Evolutionary conservation across 2,797 vertebrate genomes (phyloP), one percentile per base, ranked within the genome.

Genomic region (Tiaroga cobitis): DNA sequence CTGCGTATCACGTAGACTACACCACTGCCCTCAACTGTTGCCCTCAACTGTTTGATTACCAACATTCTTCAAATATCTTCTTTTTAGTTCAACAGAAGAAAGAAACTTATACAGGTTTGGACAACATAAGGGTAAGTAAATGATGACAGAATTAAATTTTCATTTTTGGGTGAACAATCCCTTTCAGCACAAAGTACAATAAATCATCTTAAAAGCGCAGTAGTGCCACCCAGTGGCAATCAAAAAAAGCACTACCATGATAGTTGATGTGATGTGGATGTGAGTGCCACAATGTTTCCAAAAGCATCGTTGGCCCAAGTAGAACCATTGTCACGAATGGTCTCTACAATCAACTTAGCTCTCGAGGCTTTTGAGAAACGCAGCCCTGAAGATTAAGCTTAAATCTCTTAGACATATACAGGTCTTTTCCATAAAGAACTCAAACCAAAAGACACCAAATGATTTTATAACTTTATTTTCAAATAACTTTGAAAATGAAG

Each of bases 401-500:
- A 32, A 29, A 65, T 46, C 39, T 67, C 37, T 24, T 24, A 61
- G 4, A 78, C 34, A 7, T n/a, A 43, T 21, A 63, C 49, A 78
- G 0, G 34, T n/a, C 11, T 61, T n/a, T 43, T 46, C 3, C 29
- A 21, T 51, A 80, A 80, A 85, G 15, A 46, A 65, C 37, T 74
- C 49, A 85, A 81, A 21, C 68, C 13, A 75, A 81, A 74, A 18
- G 56, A 72, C 54, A 16, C 41, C 39, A 86, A 67, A 76, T 68
- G 8, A 65, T 83, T 83, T 82, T 84, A 85, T 18, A 88, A 83
- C 86, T 89, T 90, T 90, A 87, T 89, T 90, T 83, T 88, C 67
- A 86, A 87, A 86, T 82, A 70, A 72, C 79, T 79, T 77, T 85
- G 63, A 86, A 88, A 87, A 86, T 56, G n/a, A 84, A 88, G 82